phyloP scores from a whole-genome alignment of 2,113 vertebrate species.

The Chitala chitala region DNA sequence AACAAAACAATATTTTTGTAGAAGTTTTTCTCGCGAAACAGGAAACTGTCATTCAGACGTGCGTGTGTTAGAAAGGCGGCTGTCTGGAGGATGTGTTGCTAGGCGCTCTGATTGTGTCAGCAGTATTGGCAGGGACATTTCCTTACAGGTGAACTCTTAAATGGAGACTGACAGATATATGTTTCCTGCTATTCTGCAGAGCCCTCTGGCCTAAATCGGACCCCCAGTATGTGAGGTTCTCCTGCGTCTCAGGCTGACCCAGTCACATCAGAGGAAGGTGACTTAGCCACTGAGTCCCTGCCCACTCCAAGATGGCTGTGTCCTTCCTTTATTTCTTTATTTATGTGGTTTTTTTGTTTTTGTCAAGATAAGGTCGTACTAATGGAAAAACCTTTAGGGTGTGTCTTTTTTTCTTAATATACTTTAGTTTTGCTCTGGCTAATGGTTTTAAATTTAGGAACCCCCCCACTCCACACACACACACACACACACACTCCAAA shows the following conservation, averaged over 20 bases:
- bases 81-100: constrained; percentile 45
- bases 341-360: not conserved
- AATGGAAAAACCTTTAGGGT: too few species aligned
- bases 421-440: too few species aligned
- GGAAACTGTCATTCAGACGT: constrained; percentile 39
- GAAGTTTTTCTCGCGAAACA: constrained; percentile 38
- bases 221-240: constrained; percentile 26
- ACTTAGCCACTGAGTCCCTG: not conserved
- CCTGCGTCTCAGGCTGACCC: constrained; percentile 18
- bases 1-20: constrained; percentile 25
- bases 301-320: not conserved
- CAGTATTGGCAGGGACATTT: constrained; percentile 43
- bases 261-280: constrained; percentile 32
- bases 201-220: constrained; percentile 28
- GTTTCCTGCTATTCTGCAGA: constrained; percentile 47
- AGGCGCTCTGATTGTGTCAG: constrained; percentile 44
- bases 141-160: constrained; percentile 55
- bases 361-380: too few species aligned
- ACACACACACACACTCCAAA: too few species aligned
- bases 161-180: constrained; percentile 53
- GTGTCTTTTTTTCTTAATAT: too few species aligned
- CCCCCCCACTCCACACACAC: too few species aligned
- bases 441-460: too few species aligned
- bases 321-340: not conserved
- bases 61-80: constrained; percentile 37